Base-by-base conservation (phyloP, 2,888 invertebrate species). In the Eubasilissa splendida region DNA sequence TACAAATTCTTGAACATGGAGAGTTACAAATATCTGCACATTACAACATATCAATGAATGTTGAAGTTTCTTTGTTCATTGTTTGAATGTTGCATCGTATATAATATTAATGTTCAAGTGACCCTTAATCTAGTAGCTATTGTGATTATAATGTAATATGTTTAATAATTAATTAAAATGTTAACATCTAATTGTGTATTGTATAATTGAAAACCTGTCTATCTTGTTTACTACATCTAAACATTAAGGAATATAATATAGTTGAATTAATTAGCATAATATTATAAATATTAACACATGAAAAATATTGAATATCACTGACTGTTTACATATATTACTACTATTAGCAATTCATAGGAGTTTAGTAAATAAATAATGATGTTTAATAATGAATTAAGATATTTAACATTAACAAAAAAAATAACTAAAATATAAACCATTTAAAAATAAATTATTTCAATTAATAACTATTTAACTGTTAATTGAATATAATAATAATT, bases 191-290 rank as follows among this genome's bases (percentile, higher is more conserved):
- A 54, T 86, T 87, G 87, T 88, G 88, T 89, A 89, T 87, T 87
- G 87, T 89, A 86, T 87, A 90, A 90, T 89, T 89, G 88, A 90
- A 90, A 91, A 90, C 90, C 89, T 90, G 90, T 89, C 89, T 91
- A 91, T 91, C 90, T 86, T 90, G 90, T 87, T 90, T 90, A 91
- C 86, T 80, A 54, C 60, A 65, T 74, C 80, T 79, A 76, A 75
- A 81, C 82, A 80, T 80, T 82, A 53, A 76, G 68, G 73, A 80
- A 65, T 77, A 80, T 54, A 77, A 42, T 42, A 42, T 42, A 42
- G 42, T 63, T 31, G n/a, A 73, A 73, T 81, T 70, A n/a, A 78
- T 53, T 59, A 52, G 8, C 52, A 56, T 59, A 70, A n/a, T 58
- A 70, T 50, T 71, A 33, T 66, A 76, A 80, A 76, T 80, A 80